These are phyloP conservation scores for Eubucco bourcierii DNA, from an alignment of 2,113 vertebrate genomes.

Conservation along the genomic window DNA sequence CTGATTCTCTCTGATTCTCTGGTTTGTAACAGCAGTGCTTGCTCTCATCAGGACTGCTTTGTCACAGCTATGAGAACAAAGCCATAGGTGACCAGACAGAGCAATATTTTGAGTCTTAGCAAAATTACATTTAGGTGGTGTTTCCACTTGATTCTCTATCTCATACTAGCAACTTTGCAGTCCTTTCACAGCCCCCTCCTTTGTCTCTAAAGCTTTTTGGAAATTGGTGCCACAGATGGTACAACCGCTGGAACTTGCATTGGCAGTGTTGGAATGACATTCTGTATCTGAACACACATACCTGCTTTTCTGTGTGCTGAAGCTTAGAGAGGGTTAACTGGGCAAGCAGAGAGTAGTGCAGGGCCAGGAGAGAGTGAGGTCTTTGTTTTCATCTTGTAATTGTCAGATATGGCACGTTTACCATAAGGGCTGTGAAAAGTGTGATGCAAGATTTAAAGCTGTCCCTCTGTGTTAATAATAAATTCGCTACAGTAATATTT, in stretches of 20 bases:
- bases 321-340: slow-evolving; percentile 45
- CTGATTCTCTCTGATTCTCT: not conserved
- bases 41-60: not conserved
- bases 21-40: not conserved
- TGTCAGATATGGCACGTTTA: slow-evolving; percentile 63
- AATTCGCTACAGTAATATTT: slow-evolving; percentile 56
- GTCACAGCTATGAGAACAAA: not conserved
- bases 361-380: slow-evolving; percentile 53
- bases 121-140: not conserved
- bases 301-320: not conserved
- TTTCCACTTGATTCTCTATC: not conserved
- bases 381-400: slow-evolving; percentile 64
- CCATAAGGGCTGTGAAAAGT: slow-evolving; percentile 65
- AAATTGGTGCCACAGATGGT: not conserved
- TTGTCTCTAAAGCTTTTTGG: not conserved
- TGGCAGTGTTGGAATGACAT: not conserved
- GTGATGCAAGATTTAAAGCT: slow-evolving; percentile 65
- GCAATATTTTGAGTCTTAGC: not conserved
- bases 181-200: not conserved
- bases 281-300: fast-evolving
- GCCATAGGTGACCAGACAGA: not conserved
- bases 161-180: not conserved
- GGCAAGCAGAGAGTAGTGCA: not conserved
- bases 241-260: not conserved
- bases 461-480: slow-evolving; percentile 62